These are phyloP conservation scores for Tinea trinotella DNA, from an alignment of 2,888 invertebrate species.

Conservation along the genomic window DNA sequence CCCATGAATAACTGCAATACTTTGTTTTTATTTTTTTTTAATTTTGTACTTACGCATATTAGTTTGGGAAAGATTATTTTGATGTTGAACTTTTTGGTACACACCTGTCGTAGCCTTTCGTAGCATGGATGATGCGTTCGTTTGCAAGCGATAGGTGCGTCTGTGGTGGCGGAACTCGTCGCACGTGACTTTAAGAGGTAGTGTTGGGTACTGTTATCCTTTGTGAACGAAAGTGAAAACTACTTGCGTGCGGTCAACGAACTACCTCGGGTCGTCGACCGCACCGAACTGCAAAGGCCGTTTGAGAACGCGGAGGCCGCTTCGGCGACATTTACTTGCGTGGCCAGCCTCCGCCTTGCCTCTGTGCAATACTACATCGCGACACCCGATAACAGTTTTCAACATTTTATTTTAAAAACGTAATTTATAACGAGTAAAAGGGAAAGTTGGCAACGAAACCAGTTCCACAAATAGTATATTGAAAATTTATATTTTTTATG, in stretches of 20 bases:
- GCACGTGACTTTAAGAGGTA: constrained; percentile 45
- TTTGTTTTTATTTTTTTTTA: too few relatives aligned
- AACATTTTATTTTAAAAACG: constrained; percentile 15
- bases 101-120: not conserved
- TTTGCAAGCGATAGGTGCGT: constrained; percentile 6
- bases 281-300: constrained; percentile 71
- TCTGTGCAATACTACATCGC: constrained; percentile 1
- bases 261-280: constrained; percentile 63
- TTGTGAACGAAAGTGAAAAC: constrained; percentile 72
- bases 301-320: constrained; percentile 68
- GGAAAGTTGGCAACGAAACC: constrained; percentile 16
- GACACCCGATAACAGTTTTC: constrained; percentile 11
- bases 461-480: constrained; percentile 9
- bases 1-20: too few relatives aligned
- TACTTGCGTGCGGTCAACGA: constrained; percentile 66
- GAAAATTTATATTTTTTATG: too few relatives aligned
- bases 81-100: too few relatives aligned
- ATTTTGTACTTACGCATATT: too few relatives aligned
- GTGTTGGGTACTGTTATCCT: constrained; percentile 63
- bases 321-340: constrained; percentile 23
- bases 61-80: too few relatives aligned
- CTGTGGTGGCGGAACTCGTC: not conserved
- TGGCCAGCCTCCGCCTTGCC: constrained; percentile 20
- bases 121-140: constrained; percentile 3
- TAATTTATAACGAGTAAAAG: constrained; percentile 17